Percentiles rank a stretch among this genome's conserved stretches.
phyloP scores from a whole-genome alignment of 2,797 vertebrate genomes.

The Pristis pectinata region DNA sequence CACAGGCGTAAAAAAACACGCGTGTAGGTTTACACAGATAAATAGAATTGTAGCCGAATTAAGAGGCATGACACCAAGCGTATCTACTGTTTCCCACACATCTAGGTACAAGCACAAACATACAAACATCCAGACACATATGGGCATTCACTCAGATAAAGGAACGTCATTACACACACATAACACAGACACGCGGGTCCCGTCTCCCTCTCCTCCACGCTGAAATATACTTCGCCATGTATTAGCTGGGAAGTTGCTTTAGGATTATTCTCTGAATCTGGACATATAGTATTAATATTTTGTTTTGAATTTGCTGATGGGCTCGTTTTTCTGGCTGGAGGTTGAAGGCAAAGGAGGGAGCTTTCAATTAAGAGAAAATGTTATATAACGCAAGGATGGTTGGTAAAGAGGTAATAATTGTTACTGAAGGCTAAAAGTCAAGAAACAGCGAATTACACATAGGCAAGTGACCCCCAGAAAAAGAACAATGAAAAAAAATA shows the following conservation, averaged over 20 bases:
- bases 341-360: neutral
- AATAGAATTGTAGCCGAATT: neutral
- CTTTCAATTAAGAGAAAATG: too few relatives aligned
- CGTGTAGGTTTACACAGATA: neutral
- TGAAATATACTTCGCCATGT: neutral
- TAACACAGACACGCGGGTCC: neutral
- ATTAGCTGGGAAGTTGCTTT: too few relatives aligned
- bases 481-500: neutral
- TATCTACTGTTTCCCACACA: neutral
- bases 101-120: neutral
- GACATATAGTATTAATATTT: neutral
- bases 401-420: neutral
- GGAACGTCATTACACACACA: neutral
- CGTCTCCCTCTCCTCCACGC: neutral
- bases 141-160: neutral
- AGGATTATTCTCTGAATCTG: neutral
- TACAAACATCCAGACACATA: neutral
- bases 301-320: neutral
- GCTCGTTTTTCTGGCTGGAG: neutral
- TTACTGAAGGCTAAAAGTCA: neutral
- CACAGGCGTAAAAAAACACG: neutral
- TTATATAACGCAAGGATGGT: neutral
- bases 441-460: neutral
- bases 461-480: too few relatives aligned
- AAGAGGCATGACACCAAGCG: neutral